Evolutionary conservation across 2,113 vertebrate genomes (phyloP), one percentile per base, ranked within the genome.

Genomic region (Pipa parva): DNA sequence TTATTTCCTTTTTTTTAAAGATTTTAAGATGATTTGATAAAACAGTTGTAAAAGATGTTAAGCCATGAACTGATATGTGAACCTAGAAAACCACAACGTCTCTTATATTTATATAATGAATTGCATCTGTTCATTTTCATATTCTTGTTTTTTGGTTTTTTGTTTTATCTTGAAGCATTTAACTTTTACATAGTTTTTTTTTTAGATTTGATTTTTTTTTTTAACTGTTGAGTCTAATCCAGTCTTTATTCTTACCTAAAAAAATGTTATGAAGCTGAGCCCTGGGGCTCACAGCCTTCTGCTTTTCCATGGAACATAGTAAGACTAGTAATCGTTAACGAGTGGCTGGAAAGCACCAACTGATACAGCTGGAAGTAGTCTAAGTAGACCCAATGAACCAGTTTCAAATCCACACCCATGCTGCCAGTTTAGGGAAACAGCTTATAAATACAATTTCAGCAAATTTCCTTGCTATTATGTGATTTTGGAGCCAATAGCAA

Each of bases 101-200:
- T 45, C 33, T 49, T 60, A 21, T 70, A 52, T 52, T 69, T 61
- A 31, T 54, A 25, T 70, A 70, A 70, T 70, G 17, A 70, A 42
- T 70, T 61, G 36, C 66, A 70, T 70, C 66, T 70, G 66, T 60
- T 61, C 22, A 37, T 61, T 61, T 54, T 70, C 57, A 61, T 25
- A 20, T 70, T 51, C 66, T 36, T 61, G 51, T 69, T 22, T 49
- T 49, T 49, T 49, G 21, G 36, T 67, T 67, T 67, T 65, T 27
- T 22, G 24, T 36, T 24, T 49, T 49, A 28, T 21, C 20, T 42
- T 66, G 29, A 59, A 68, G 51, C 46, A 46, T 50, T 68, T 51
- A 39, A 59, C 46, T 56, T 59, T 8, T n/a, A 56, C 10, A 59
- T 50, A 39, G 37, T 59, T 59, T 46, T 50, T 17, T 10, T 37